Conservation (phyloP, 1,140 invertebrate genomes). For the Drosophila ironensis region DNA sequence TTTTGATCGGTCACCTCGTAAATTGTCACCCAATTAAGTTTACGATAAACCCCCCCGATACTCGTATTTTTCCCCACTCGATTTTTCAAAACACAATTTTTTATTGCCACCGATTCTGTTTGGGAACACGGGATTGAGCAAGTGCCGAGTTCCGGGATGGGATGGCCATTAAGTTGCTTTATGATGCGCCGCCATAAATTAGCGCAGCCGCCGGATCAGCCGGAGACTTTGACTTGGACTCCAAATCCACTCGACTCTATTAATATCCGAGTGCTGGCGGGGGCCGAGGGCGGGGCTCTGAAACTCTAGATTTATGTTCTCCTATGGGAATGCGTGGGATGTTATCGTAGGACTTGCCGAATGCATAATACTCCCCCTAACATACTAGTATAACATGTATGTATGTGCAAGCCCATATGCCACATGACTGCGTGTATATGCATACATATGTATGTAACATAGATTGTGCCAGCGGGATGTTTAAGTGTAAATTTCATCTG, state of each 20-base stretch:
- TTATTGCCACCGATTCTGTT: no score
- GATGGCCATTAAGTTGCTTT: slow-evolving; percentile 17
- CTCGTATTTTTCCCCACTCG: neutral
- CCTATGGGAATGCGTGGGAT: slow-evolving; percentile 30
- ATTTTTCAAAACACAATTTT: no score
- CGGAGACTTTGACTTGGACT: slow-evolving; percentile 18
- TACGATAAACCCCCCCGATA: neutral
- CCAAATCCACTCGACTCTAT: slow-evolving; percentile 21
- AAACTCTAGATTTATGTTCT: slow-evolving; percentile 28
- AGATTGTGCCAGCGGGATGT: neutral
- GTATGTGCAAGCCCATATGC: no score
- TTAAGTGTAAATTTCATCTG: slow-evolving; percentile 25
- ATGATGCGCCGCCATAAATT: slow-evolving; percentile 30
- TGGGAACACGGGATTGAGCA: slow-evolving; percentile 18
- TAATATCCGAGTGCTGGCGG: slow-evolving; percentile 17
- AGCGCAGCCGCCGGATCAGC: slow-evolving; percentile 21
- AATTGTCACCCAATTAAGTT: slow-evolving; percentile 24
- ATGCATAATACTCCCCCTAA: slow-evolving; percentile 23
- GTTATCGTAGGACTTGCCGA: slow-evolving; percentile 33
- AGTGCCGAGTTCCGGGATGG: no score
- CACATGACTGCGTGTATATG: no score
- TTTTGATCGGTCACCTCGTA: slow-evolving; percentile 4
- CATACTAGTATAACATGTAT: no score
- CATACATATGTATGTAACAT: no score
- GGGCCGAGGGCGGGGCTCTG: neutral